Base-by-base conservation (phyloP, 2,797 vertebrate genomes). In the Smutsia temminckii region DNA sequence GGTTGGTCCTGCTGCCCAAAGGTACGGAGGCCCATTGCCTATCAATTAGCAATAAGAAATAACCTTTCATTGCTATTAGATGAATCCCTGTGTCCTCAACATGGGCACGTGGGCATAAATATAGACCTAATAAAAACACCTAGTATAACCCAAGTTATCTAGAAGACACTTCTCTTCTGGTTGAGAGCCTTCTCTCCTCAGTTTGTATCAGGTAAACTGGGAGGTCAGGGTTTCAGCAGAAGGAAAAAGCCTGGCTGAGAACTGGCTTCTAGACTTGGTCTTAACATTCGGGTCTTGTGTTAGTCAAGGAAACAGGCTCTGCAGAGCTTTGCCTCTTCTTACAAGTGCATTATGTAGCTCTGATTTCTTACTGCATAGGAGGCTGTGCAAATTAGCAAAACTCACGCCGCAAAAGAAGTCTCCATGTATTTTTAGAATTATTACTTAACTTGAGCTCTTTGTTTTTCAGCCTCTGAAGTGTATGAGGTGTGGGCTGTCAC, bases 401-500 rank as follows among this genome's bases (percentile, higher is more conserved):
- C 86, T 75, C 94, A 77, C 85, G 69, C 90, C 46, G 51, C 71
- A 49, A 77, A 77, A 72, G 83, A 94, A 94, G 78, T 46, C 46
- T 95, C 69, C 6, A 1, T 77, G 9, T 96, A 96, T 95, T 96
- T 97, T 97, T 97, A 97, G 95, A 95, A 84, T 51, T 94, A 68
- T 96, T 89, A 85, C 93, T 87, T 96, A 91, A 89, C 95, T 84
- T 34, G 71, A 94, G 84, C 69, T 95, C 94, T 93, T 95, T 96
- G 88, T 91, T 93, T 97, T 95, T 94, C 59, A 96, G 79, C 88
- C 79, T 89, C 51, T 85, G 25, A 88, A 93, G 85, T 85, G 57
- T 85, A 51, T 89, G 93, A 89, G 75, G 68, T 96, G 92, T 96
- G 85, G 96, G 96, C 95, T 96, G 95, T 92, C 96, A 87, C 91